Evolutionary conservation across 2,888 invertebrate genomes (phyloP).

Genomic region (Philaethria dido): DNA sequence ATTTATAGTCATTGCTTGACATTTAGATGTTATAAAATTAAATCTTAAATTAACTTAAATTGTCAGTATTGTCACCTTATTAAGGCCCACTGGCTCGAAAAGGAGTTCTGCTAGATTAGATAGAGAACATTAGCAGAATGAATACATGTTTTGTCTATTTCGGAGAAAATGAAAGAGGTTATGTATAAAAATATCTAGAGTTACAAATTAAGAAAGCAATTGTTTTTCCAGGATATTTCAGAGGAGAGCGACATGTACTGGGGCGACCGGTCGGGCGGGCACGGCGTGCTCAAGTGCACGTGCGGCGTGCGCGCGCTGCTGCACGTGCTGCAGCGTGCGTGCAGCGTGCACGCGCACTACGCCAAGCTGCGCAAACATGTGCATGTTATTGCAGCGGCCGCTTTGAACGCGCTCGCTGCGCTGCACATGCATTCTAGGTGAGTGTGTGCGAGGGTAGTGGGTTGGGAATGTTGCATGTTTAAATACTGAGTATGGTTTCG

Average conservation of each 20-base stretch:
- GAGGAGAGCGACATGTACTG: slow-evolving; percentile 56
- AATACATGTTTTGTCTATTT: too few species aligned
- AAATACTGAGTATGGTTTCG: neutral
- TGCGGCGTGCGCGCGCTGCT: slow-evolving; percentile 46
- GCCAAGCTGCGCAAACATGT: slow-evolving; percentile 49
- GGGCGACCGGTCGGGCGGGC: slow-evolving; percentile 57
- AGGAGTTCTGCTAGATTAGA: too few species aligned
- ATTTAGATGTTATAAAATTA: too few species aligned
- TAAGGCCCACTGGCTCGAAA: too few species aligned
- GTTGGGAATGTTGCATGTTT: neutral
- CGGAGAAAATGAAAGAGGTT: too few species aligned
- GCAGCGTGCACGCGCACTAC: slow-evolving; percentile 50
- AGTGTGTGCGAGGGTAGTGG: neutral
- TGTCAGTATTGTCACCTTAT: too few species aligned
- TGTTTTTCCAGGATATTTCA: slow-evolving; percentile 62
- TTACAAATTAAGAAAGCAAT: too few species aligned
- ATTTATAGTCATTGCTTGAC: too few species aligned
- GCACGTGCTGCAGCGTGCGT: slow-evolving; percentile 43
- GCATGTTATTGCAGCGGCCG: slow-evolving; percentile 46
- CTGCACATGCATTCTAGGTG: slow-evolving; percentile 55
- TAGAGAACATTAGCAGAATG: too few species aligned
- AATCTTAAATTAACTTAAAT: too few species aligned
- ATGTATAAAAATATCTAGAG: too few species aligned
- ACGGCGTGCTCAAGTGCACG: slow-evolving; percentile 51
- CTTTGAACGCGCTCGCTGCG: slow-evolving; percentile 54